A percentile compares a stretch with the other conserved stretches of the same genome.
Conservation (phyloP, 2,888 invertebrate genomes). For the Microplitis manilae region DNA sequence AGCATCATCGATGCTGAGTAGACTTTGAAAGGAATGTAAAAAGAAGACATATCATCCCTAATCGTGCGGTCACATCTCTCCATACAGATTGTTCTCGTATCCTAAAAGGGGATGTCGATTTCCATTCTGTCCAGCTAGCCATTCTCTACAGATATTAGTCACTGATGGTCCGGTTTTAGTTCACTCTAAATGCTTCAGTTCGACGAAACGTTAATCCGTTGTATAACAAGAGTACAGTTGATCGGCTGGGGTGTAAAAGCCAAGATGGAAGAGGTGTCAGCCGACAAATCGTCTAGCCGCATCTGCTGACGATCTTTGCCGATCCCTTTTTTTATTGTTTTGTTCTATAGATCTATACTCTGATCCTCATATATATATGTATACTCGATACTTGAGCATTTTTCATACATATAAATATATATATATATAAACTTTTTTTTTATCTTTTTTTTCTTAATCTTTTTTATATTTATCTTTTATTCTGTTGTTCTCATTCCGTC, state of each 20-base stretch:
- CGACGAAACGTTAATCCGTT: slow-evolving; percentile 51
- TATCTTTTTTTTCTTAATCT: slow-evolving; percentile 20
- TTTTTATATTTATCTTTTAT: slow-evolving; percentile 36
- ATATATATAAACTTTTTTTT: slow-evolving; percentile 16
- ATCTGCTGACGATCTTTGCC: slow-evolving; percentile 42
- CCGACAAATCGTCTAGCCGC: slow-evolving; percentile 47
- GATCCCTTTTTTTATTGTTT: slow-evolving; percentile 33
- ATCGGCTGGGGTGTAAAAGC: slow-evolving; percentile 45
- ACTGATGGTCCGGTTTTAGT: neutral
- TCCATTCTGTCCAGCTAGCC: slow-evolving; percentile 16
- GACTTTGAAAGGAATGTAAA: neutral
- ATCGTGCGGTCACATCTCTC: slow-evolving; percentile 32
- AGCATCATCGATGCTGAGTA: neutral
- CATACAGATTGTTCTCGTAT: slow-evolving; percentile 22
- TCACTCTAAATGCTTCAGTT: slow-evolving; percentile 30
- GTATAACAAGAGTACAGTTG: slow-evolving; percentile 33
- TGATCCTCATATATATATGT: neutral
- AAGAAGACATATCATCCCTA: slow-evolving; percentile 30
- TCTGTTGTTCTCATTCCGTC: slow-evolving; percentile 19
- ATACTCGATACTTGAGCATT: neutral
- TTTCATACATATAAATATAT: too few species aligned
- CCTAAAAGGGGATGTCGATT: slow-evolving; percentile 3
- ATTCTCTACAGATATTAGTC: neutral
- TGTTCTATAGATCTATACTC: neutral
- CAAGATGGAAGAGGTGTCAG: slow-evolving; percentile 50